Base-by-base conservation (phyloP, 2,797 vertebrate genomes). In the Semaprochilodus insignis region DNA sequence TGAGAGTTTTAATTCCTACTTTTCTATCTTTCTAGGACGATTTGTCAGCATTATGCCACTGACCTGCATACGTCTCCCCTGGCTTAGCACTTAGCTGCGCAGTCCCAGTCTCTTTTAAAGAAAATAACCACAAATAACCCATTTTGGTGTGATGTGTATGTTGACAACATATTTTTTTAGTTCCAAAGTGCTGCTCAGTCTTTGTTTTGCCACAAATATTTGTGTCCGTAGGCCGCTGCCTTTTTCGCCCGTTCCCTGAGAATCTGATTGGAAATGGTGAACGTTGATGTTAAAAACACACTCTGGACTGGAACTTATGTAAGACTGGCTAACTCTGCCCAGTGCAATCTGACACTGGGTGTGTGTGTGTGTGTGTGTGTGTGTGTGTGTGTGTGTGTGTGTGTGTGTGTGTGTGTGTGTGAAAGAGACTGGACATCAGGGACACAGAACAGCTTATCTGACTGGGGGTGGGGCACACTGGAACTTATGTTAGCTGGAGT, bases 241-340 rank as follows among this genome's bases (percentile, higher is more conserved):
- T 86, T 82, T 92, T 91, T 88, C 84, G 54, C 44, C 85, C 85
- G 89, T 92, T 25, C 59, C 31, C 69, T 92, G 88, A 91, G 88
- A 91, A 90, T 77, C 89, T 91, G 89, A 89, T 80, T 78, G 81
- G 87, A 85, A 25, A 54, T 13, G 52, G 78, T 91, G 90, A 91
- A 91, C 90, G 90, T 85, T 92, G 83, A 81, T 83, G 81, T 87
- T 89, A 91, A 87, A 91, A 83, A 66, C 79, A 75, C 83, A 11
- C 54, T 80, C 60, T 19, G 21, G 44, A 52, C 60, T 19, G 21
- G 44, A 52, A 54, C 82, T 94, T 93, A 91, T 87, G 85, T 89
- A 93, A 87, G 88, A 83, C 88, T 87, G 85, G 63, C 85, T 76
- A 84, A 74, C 79, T 85, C 78, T 74, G 74, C 48, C 86, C 79